Conservation (phyloP, 2,888 invertebrate genomes). For the Cataglyphis livida region DNA sequence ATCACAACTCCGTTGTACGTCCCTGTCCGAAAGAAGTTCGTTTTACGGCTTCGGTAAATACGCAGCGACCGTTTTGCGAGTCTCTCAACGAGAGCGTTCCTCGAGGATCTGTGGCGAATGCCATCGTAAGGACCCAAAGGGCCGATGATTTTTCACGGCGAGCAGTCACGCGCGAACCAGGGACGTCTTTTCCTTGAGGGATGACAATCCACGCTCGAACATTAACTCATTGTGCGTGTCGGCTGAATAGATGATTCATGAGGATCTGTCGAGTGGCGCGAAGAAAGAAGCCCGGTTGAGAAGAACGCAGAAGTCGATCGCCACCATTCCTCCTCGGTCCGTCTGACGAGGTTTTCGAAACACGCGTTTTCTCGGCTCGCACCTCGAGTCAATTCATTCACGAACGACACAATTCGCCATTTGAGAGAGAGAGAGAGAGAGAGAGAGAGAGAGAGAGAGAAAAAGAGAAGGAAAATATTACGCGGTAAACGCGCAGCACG, state of each 20-base stretch:
- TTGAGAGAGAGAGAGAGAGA: not conserved
- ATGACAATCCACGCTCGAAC: slow-evolving; percentile 76
- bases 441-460: not conserved
- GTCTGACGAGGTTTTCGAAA: slow-evolving; percentile 31
- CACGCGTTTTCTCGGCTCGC: slow-evolving; percentile 22
- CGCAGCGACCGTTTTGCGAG: slow-evolving; percentile 57
- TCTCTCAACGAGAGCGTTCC: slow-evolving; percentile 53
- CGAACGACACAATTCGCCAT: slow-evolving; percentile 14
- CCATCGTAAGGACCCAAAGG: slow-evolving; percentile 57
- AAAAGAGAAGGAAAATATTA: slow-evolving; percentile 18
- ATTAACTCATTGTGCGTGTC: slow-evolving; percentile 76
- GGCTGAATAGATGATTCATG: slow-evolving; percentile 79
- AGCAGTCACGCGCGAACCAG: slow-evolving; percentile 62
- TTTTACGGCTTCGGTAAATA: slow-evolving; percentile 46
- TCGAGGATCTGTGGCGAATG: slow-evolving; percentile 63
- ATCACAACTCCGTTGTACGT: slow-evolving; percentile 30
- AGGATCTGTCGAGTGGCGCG: slow-evolving; percentile 63
- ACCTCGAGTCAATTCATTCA: not conserved
- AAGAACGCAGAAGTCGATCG: slow-evolving; percentile 52
- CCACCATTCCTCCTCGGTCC: slow-evolving; percentile 26
- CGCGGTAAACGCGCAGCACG: slow-evolving; percentile 30
- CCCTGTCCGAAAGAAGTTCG: slow-evolving; percentile 27
- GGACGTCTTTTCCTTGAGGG: slow-evolving; percentile 68
- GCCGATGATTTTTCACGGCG: slow-evolving; percentile 75
- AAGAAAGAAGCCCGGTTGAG: slow-evolving; percentile 26